phyloP scores from a whole-genome alignment of 2,888 invertebrate genomes.

The Conistra vaccinii region DNA sequence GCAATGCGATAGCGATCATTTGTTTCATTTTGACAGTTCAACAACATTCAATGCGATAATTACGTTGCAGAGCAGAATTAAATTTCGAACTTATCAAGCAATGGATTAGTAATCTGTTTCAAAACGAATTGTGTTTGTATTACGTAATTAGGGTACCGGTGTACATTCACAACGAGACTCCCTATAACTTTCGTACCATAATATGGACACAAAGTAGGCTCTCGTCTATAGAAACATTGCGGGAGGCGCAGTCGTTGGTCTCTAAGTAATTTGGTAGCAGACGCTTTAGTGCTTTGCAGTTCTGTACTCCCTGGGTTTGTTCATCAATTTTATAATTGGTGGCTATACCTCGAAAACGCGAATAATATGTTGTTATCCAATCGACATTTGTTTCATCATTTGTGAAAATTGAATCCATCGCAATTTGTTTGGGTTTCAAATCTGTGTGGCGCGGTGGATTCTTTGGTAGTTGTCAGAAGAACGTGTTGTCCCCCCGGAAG shows the following conservation, averaged over 20 bases:
- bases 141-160: too few relatives aligned
- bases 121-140: too few relatives aligned
- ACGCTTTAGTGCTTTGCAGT: constrained; percentile 58
- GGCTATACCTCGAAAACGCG: constrained; percentile 71
- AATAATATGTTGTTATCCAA: neutral
- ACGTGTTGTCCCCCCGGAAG: constrained; percentile 89
- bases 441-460: neutral
- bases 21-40: too few relatives aligned
- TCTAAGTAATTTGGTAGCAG: constrained; percentile 73
- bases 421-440: constrained; percentile 62
- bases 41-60: too few relatives aligned
- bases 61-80: too few relatives aligned
- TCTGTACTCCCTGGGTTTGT: constrained; percentile 67
- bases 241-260: too few relatives aligned
- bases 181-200: neutral
- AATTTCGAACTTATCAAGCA: too few relatives aligned
- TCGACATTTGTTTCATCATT: too few relatives aligned
- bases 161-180: constrained; percentile 6
- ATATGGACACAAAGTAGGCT: constrained; percentile 83
- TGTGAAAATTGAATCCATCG: too few relatives aligned
- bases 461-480: neutral
- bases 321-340: constrained; percentile 81
- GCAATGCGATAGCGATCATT: too few relatives aligned
- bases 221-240: constrained; percentile 68
- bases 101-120: too few relatives aligned